These are phyloP conservation scores for Drepana falcataria DNA, from an alignment of 2,888 invertebrate species.

Conservation along the genomic window DNA sequence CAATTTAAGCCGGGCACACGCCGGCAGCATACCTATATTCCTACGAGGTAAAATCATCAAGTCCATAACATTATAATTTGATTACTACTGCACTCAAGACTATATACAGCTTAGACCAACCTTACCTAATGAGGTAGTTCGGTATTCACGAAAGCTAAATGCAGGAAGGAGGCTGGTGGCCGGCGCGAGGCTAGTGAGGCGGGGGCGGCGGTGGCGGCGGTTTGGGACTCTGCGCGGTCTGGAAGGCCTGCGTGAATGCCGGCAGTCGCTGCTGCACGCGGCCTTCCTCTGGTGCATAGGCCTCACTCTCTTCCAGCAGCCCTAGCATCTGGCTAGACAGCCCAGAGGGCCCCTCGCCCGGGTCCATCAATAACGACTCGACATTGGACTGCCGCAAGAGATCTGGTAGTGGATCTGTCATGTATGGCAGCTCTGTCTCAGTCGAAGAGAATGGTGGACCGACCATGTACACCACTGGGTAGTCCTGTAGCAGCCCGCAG, in stretches of 20 bases:
- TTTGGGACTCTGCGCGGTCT: constrained; percentile 68
- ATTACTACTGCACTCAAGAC: constrained; percentile 57
- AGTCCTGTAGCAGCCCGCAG: constrained; percentile 48
- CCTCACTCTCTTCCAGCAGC: constrained; percentile 48
- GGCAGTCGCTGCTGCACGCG: constrained; percentile 59
- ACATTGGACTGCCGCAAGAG: constrained; percentile 53
- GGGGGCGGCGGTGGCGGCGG: constrained; percentile 69
- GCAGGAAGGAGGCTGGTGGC: constrained; percentile 42
- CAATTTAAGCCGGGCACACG: constrained; percentile 45
- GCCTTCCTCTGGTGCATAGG: constrained; percentile 48
- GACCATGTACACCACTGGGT: constrained; percentile 61
- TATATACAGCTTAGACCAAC: constrained; percentile 70
- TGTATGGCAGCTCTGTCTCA: constrained; percentile 46
- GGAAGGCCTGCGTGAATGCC: constrained; percentile 72
- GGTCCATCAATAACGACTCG: constrained; percentile 56
- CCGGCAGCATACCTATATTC: constrained; percentile 37
- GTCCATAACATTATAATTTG: constrained; percentile 44
- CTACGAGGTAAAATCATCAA: constrained; percentile 40
- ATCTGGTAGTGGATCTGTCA: constrained; percentile 42
- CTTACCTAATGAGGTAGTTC: constrained; percentile 76
- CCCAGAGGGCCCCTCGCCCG: constrained; percentile 67
- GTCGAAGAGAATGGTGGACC: constrained; percentile 51
- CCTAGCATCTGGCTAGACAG: constrained; percentile 60
- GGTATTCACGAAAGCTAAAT: constrained; percentile 66
- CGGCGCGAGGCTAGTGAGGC: constrained; percentile 51